These are phyloP conservation scores for Bos indicus DNA, from an alignment of 2,113 vertebrate genomes.

Conservation along the genomic window DNA sequence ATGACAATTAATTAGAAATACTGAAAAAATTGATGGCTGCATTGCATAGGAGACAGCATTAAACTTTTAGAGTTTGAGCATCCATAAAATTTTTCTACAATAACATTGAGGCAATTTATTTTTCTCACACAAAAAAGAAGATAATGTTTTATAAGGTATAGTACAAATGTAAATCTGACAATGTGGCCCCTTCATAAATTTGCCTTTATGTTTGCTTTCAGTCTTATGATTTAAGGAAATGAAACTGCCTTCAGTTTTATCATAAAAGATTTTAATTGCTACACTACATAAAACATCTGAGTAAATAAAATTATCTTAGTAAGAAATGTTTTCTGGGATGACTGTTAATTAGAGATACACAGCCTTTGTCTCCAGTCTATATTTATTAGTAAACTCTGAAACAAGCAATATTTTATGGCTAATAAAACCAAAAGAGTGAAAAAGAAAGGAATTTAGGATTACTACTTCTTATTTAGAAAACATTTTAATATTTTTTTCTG, in stretches of 20 bases:
- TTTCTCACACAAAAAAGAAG: not conserved
- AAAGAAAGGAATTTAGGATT: not conserved
- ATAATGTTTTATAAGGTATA: not conserved
- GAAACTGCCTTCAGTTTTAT: constrained; percentile 14
- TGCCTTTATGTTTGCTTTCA: not conserved
- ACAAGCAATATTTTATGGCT: not conserved
- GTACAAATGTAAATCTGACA: not conserved
- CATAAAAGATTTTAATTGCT: constrained; percentile 32
- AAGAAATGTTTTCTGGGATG: not conserved
- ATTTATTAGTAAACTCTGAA: not conserved
- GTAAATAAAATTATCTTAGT: constrained; percentile 25
- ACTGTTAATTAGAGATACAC: not conserved
- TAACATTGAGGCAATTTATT: not conserved
- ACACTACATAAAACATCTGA: not conserved
- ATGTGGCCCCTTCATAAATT: not conserved
- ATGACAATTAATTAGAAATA: not conserved
- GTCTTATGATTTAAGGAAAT: not conserved
- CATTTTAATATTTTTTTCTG: not conserved
- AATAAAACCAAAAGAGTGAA: not conserved
- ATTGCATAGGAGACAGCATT: not conserved
- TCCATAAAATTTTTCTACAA: not conserved
- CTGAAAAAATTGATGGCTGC: not conserved
- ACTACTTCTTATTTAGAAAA: not conserved
- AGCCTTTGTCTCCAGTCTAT: not conserved
- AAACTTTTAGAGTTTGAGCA: not conserved